phyloP scores from a whole-genome alignment of 2,888 invertebrate genomes.

The Ischnura elegans region DNA sequence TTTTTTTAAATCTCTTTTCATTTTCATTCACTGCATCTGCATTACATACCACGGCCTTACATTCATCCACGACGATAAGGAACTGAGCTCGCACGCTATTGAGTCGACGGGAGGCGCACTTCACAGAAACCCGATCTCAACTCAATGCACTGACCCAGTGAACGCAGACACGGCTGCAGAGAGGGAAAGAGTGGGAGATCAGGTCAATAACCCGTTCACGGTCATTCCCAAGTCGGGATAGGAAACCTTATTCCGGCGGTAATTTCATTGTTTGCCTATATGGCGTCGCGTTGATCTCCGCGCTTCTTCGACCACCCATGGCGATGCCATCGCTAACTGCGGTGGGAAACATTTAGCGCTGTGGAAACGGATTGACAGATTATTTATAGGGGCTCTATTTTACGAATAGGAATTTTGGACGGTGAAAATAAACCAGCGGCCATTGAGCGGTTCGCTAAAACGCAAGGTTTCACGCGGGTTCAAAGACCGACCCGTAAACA shows the following conservation, averaged over 20 bases:
- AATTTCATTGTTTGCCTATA: slow-evolving; percentile 1
- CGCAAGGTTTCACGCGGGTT: background rate
- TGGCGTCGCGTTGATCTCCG: background rate
- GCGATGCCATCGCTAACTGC: background rate
- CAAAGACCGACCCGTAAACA: background rate
- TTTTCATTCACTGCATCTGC: background rate
- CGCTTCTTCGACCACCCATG: background rate
- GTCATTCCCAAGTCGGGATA: background rate
- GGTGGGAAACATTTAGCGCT: no score
- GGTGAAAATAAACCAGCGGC: background rate
- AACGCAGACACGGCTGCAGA: background rate
- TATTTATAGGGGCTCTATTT: background rate
- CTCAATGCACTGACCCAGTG: slow-evolving; percentile 30
- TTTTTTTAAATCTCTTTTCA: no score
- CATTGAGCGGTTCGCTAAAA: background rate
- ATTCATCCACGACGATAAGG: background rate
- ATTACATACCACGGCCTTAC: background rate
- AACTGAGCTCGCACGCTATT: background rate
- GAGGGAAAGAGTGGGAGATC: background rate
- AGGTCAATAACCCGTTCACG: slow-evolving; percentile 35
- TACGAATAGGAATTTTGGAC: background rate
- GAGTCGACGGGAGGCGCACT: background rate
- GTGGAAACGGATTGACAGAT: background rate
- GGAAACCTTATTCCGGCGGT: slow-evolving; percentile 17
- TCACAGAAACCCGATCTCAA: background rate